Base-by-base conservation (phyloP, 2,888 invertebrate species). In the Nysson spinosus region DNA sequence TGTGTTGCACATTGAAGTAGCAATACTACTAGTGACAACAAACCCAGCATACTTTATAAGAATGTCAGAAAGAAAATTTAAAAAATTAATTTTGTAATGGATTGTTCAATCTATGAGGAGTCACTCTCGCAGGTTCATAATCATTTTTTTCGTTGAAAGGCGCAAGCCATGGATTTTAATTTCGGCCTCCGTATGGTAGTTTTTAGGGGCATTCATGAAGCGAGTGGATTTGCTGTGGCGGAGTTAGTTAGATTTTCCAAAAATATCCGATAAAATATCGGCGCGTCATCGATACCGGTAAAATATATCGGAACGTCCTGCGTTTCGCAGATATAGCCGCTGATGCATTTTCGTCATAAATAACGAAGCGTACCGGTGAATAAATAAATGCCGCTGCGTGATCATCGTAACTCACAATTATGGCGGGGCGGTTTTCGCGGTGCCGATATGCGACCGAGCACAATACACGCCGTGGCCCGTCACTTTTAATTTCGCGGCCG, bases 401-500 rank as follows among this genome's bases (percentile, higher is more conserved):
- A 82, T 80, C 79, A 75, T 54, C 80, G 81, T 84, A 84, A 84
- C 82, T 84, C 84, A 84, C 81, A 77, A 84, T 84, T 85, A 84
- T 77, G 72, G 69, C 73, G 61, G 69, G 63, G 56, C 68, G 70
- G 75, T 75, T 69, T 75, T 72, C 72, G 62, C 60, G 50, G 56
- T 54, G 50, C 65, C 64, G 69, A 72, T 72, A 69, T 47, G 71
- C 61, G 49, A 56, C 63, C 49, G 71, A 24, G 52, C 54, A 54
- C 69, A 62, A 69, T 68, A 62, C 69, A 52, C 47, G 60, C 57
- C 61, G 69, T 61, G 68, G 77, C 75, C 82, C 84, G 86, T 86
- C 86, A 85, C 80, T 86, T 86, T 86, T 86, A 86, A 85, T 86
- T 86, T 83, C 71, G 77, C 72, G 77, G 65, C 74, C 69, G 58